Evolutionary conservation across 2,113 vertebrate genomes (phyloP).

Genomic region (Montifringilla adamsi): DNA sequence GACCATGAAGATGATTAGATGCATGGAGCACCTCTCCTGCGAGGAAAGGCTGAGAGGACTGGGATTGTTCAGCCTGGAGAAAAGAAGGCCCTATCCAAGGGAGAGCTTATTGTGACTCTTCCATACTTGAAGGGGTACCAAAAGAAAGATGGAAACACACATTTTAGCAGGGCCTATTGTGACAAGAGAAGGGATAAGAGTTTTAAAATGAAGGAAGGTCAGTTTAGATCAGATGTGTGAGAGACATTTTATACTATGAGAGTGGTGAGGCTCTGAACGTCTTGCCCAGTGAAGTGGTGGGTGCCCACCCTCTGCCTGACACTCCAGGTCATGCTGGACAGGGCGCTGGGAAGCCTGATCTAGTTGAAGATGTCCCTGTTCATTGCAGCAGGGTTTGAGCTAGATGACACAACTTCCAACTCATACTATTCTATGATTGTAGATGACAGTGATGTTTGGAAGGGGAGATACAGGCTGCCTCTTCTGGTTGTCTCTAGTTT

Average conservation of each 20-base stretch:
- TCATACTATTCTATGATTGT: neutral
- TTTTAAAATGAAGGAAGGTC: neutral
- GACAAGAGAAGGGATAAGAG: neutral
- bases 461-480: neutral
- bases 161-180: neutral
- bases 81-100: neutral
- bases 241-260: neutral
- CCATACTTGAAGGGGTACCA: neutral
- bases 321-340: neutral
- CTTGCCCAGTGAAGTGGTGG: neutral
- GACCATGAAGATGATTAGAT: neutral
- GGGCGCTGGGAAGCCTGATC: neutral
- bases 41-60: neutral
- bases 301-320: neutral
- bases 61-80: neutral
- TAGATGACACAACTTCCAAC: neutral
- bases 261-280: fast-evolving
- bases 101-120: neutral
- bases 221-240: neutral
- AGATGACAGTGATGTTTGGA: neutral
- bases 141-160: neutral
- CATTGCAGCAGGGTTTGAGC: neutral
- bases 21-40: neutral
- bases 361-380: neutral
- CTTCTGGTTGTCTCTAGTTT: neutral